Evolutionary conservation across 2,888 invertebrate species (phyloP).

Genomic region (Dendrolimus houi): DNA sequence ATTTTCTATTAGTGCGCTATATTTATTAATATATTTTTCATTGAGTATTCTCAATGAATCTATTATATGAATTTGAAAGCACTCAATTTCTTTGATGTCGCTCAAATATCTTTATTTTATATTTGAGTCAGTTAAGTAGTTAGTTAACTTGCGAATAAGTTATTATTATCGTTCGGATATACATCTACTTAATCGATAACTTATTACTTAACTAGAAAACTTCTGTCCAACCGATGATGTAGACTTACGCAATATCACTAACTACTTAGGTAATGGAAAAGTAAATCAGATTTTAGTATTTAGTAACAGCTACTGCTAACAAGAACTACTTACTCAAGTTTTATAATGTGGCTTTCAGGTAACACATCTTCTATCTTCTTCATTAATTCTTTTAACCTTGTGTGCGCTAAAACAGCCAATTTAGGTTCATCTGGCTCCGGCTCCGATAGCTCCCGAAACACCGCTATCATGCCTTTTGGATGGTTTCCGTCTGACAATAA

Average conservation of each 20-base stretch:
- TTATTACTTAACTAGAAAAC: too few relatives aligned
- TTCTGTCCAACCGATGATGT: too few relatives aligned
- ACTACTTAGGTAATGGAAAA: background rate
- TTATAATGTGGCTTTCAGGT: constrained; percentile 67
- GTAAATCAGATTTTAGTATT: background rate
- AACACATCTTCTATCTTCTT: constrained; percentile 53
- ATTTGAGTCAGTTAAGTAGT: too few relatives aligned
- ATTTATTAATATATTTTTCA: too few relatives aligned
- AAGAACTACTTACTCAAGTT: constrained; percentile 55
- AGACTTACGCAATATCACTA: background rate
- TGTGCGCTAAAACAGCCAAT: constrained; percentile 43
- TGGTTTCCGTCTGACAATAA: constrained; percentile 50
- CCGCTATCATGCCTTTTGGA: constrained; percentile 59
- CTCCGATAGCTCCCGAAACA: constrained; percentile 58
- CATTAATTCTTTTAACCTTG: constrained; percentile 54
- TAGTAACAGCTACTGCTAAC: constrained; percentile 1
- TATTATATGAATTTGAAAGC: too few relatives aligned
- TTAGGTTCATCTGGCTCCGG: constrained; percentile 53
- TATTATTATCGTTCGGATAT: too few relatives aligned
- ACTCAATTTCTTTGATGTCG: too few relatives aligned
- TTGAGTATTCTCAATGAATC: too few relatives aligned
- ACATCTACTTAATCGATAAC: too few relatives aligned
- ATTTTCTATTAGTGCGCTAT: too few relatives aligned
- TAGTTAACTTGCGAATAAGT: too few relatives aligned
- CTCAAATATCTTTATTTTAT: too few relatives aligned